These are phyloP conservation scores for Drosophila busckii DNA, from an alignment of 1,140 invertebrate species.

Conservation along the genomic window DNA sequence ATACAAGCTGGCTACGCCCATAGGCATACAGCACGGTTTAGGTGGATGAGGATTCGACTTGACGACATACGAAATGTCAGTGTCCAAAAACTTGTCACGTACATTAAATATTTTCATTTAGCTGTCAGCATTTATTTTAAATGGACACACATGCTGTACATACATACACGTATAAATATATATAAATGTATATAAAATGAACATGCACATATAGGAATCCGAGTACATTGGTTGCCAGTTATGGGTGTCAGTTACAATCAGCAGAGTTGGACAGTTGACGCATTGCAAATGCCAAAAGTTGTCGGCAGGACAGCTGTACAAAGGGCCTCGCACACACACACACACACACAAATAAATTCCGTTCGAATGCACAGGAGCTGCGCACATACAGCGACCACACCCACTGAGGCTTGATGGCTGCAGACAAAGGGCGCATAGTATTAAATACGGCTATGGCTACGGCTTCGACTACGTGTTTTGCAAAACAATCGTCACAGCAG, in stretches of 20 bases:
- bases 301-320: background rate
- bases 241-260: conserved; percentile 9
- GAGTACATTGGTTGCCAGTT: background rate
- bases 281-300: conserved; percentile 11
- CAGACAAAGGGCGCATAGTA: conserved; percentile 16
- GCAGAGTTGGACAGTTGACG: conserved; percentile 2
- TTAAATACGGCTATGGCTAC: background rate
- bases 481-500: conserved; percentile 10
- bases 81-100: conserved; percentile 47
- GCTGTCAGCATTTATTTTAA: conserved; percentile 70
- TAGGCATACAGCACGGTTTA: too few species aligned
- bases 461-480: conserved; percentile 19
- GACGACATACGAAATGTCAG: conserved; percentile 42
- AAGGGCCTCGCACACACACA: conserved; percentile 16
- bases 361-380: conserved; percentile 29
- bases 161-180: background rate
- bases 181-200: background rate
- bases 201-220: conserved; percentile 7
- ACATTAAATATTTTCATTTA: conserved; percentile 72
- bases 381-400: conserved; percentile 42
- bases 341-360: conserved; percentile 11
- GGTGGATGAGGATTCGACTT: too few species aligned
- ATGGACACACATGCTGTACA: conserved; percentile 34
- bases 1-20: too few species aligned
- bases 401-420: too few species aligned